Conservation (phyloP, 1,140 invertebrate species). For the Nasonia vitripennis region DNA sequence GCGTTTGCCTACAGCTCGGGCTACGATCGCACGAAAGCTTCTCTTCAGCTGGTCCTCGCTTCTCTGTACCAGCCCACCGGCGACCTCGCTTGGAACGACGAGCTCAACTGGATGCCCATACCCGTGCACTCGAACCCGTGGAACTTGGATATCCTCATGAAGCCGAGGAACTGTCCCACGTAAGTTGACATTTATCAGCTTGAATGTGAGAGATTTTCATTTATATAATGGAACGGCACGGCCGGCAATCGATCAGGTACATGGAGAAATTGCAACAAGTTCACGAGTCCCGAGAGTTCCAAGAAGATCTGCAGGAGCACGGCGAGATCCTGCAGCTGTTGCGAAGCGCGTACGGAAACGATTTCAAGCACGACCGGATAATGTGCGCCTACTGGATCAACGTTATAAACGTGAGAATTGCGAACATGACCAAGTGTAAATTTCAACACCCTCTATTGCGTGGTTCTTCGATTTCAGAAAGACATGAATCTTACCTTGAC, state of each 20-base stretch:
- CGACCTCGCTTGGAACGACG: constrained; percentile 57
- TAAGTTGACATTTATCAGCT: neutral
- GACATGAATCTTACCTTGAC: constrained; percentile 76
- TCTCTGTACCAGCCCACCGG: constrained; percentile 68
- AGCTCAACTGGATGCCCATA: constrained; percentile 62
- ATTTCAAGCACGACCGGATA: neutral
- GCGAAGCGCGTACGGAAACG: neutral
- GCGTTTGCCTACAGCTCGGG: constrained; percentile 71
- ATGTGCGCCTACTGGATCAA: neutral
- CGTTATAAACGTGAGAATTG: neutral
- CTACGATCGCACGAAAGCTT: constrained; percentile 77
- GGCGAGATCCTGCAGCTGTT: neutral
- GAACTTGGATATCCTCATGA: constrained; percentile 53
- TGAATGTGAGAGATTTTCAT: no score
- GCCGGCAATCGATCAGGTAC: neutral
- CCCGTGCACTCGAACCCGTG: constrained; percentile 54
- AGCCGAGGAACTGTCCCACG: neutral
- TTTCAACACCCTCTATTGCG: no score
- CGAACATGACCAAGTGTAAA: no score
- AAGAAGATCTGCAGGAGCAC: neutral
- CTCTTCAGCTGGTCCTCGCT: constrained; percentile 74
- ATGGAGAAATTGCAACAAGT: neutral
- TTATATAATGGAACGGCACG: no score
- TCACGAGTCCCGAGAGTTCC: neutral
- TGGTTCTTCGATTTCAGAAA: constrained; percentile 63